These are phyloP conservation scores for Malacoraja senta DNA, from an alignment of 2,797 vertebrate genomes.

Conservation along the genomic window DNA sequence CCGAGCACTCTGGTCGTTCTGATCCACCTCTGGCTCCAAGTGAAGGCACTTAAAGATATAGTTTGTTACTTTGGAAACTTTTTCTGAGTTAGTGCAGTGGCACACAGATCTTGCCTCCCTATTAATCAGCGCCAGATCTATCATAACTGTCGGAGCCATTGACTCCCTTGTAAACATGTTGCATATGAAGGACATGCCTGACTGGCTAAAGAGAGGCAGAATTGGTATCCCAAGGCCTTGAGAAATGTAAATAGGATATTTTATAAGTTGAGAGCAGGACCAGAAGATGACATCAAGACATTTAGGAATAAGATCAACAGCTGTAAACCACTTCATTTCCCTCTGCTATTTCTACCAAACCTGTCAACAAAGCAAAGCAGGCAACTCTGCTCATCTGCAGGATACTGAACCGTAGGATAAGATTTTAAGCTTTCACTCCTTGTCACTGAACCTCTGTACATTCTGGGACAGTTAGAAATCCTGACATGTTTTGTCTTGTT, in stretches of 20 bases:
- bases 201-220: background rate
- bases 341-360: background rate
- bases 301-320: background rate
- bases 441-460: background rate
- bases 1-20: background rate
- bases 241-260: slow-evolving; percentile 24
- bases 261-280: slow-evolving; percentile 12
- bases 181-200: background rate
- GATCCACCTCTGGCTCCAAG: background rate
- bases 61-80: background rate
- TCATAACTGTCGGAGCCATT: background rate
- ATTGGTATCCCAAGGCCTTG: background rate
- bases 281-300: background rate
- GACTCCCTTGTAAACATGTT: background rate
- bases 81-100: background rate
- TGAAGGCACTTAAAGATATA: background rate
- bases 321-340: background rate
- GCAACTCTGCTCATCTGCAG: background rate
- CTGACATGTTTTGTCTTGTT: background rate
- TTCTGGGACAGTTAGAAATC: background rate
- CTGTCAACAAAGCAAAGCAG: background rate
- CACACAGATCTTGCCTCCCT: background rate
- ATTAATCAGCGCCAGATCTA: background rate
- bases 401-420: background rate
- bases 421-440: background rate